These are phyloP conservation scores for Petrocephalus sullivani DNA, from an alignment of 2,797 vertebrate genomes.

Conservation along the genomic window DNA sequence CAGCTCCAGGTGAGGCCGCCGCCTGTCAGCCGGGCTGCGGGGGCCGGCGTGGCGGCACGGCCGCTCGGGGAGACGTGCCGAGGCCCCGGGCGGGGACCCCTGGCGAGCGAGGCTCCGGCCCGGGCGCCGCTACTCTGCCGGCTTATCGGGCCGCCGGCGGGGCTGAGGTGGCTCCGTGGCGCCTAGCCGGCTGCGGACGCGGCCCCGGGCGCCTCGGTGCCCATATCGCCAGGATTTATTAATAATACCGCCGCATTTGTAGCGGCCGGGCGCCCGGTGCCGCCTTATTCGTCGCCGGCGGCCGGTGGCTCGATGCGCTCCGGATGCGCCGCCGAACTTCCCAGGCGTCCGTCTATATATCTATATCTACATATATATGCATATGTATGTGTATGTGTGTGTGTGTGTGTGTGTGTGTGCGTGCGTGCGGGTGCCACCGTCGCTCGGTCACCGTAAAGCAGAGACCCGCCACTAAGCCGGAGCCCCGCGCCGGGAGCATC, in stretches of 20 bases:
- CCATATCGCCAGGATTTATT: background rate
- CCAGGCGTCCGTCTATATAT: background rate
- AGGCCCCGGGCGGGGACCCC: background rate
- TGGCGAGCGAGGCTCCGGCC: background rate
- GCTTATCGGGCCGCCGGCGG: background rate
- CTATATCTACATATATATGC: background rate
- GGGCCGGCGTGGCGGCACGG: background rate
- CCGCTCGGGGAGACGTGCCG: background rate
- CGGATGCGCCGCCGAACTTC: background rate
- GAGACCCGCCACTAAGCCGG: background rate
- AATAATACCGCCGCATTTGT: background rate
- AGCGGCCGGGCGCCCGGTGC: background rate
- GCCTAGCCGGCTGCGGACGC: background rate
- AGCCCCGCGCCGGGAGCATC: background rate
- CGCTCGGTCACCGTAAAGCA: background rate
- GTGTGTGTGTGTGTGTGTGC: background rate
- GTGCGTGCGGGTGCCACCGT: background rate
- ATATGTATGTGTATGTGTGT: background rate
- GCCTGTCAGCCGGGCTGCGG: background rate
- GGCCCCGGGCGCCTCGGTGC: background rate
- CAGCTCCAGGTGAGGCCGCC: slow-evolving; percentile 79
- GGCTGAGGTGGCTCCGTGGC: background rate
- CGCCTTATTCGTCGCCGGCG: background rate
- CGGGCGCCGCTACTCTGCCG: background rate
- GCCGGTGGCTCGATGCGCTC: background rate